Evolutionary conservation across 1,140 invertebrate genomes (phyloP), one percentile per base, ranked within the genome.

Genomic region (Steinernema feltiae): DNA sequence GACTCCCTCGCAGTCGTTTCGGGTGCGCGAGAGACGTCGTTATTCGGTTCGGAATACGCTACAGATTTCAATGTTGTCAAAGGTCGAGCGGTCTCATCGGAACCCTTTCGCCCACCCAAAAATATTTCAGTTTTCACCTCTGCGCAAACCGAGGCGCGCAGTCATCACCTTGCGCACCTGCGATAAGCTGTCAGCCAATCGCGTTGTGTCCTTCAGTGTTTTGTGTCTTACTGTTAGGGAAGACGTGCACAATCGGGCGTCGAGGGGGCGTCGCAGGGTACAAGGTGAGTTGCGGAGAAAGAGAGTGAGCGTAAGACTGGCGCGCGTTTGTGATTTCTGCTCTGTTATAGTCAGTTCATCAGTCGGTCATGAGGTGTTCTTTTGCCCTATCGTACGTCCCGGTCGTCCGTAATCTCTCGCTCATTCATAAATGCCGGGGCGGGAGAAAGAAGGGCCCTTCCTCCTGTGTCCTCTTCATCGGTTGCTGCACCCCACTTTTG

Each of bases 361-460:
- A 63, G 53, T 17, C 53, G 24, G 15, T 27, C 15, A 27, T 63
- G 24, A 63, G 24, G 53, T 63, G 53, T 63, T 63, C 53, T 63
- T 63, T 63, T 63, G 53, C 53, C 53, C 53, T 63, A 63, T 27
- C 24, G 53, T 27, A 63, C 53, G 53, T 27, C 53, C 53, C 2
- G 24, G 24, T 15, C 24, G 53, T 63, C 53, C 53, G 53, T 63
- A 63, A 63, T 63, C 53, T 63, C 53, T 21, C 7, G 53, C 53
- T 63, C 53, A 63, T 63, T 63, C 53, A 63, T 63, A 63, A 63
- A 63, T 63, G 53, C 53, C 24, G 53, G 53, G 53, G 53, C 53
- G 53, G 53, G 53, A 12, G 53, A 21, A 63, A 63, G 53, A 27
- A 63, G 15, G 24, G 53, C 53, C 53, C 53, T 63, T 63, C 53